Evolutionary conservation across 1,140 invertebrate species (phyloP).

Genomic region (Epicauta chinensis): DNA sequence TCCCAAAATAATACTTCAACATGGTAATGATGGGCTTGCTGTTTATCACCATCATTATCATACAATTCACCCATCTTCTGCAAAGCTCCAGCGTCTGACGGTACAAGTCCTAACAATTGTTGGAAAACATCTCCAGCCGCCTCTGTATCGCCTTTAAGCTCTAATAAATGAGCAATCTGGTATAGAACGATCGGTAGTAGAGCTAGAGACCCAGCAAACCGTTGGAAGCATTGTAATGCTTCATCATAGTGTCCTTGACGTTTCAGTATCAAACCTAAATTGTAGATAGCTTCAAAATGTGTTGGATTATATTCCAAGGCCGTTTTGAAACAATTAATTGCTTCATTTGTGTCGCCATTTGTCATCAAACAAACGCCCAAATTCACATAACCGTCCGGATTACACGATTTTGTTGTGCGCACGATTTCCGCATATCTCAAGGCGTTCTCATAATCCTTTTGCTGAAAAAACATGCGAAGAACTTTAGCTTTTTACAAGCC

Average conservation of each 20-base stretch:
- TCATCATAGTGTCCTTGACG: conserved; percentile 65
- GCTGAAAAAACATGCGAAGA: too few species aligned
- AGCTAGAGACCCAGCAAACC: conserved; percentile 49
- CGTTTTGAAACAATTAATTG: conserved; percentile 67
- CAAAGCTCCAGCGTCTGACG: conserved; percentile 76
- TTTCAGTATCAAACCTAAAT: conserved; percentile 74
- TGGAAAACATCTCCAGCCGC: conserved; percentile 79
- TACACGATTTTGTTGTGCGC: conserved; percentile 48
- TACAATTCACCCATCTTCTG: conserved; percentile 80
- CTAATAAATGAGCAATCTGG: conserved; percentile 78
- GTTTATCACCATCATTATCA: conserved; percentile 79
- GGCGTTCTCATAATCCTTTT: conserved; percentile 79
- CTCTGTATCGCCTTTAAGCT: conserved; percentile 65
- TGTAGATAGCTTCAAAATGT: conserved; percentile 88
- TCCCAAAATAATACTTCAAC: conserved; percentile 59
- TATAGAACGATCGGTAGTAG: conserved; percentile 75
- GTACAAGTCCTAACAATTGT: conserved; percentile 75
- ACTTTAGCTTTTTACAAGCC: too few species aligned
- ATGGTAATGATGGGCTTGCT: conserved; percentile 89
- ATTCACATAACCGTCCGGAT: conserved; percentile 74
- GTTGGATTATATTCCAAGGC: conserved; percentile 77
- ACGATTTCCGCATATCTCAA: conserved; percentile 74
- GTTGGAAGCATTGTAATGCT: conserved; percentile 74
- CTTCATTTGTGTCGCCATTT: conserved; percentile 66
- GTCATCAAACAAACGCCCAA: conserved; percentile 76